These are phyloP conservation scores for Drosophila silvestris DNA, from an alignment of 2,888 invertebrate species.

Conservation along the genomic window DNA sequence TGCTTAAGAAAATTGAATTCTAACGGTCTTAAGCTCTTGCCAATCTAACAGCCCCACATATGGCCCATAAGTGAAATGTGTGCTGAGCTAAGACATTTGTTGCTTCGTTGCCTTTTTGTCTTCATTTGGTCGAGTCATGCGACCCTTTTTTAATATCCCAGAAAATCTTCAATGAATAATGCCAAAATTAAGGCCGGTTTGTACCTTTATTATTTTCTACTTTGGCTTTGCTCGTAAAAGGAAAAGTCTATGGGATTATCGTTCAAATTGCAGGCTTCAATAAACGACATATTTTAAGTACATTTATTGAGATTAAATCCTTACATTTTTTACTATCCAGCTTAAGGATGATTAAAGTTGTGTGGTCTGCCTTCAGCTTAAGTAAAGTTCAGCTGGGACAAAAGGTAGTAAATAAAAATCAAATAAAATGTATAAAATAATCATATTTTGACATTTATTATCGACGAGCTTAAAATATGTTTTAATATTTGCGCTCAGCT, in stretches of 20 bases:
- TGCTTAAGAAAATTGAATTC: conserved; percentile 11
- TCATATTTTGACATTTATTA: neutral
- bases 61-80: conserved; percentile 9
- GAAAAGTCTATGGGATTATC: conserved; percentile 61
- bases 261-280: conserved; percentile 40
- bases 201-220: conserved; percentile 50
- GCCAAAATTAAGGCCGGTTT: conserved; percentile 58
- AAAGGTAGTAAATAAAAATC: neutral
- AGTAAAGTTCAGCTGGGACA: neutral
- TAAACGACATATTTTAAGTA: conserved; percentile 33
- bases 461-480: neutral
- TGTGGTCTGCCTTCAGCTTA: neutral
- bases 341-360: conserved; percentile 27
- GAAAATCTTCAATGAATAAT: conserved; percentile 53
- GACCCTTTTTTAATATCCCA: conserved; percentile 62
- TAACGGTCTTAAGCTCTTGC: conserved; percentile 25
- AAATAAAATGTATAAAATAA: neutral
- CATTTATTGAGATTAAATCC: conserved; percentile 33
- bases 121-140: conserved; percentile 23
- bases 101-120: conserved; percentile 34
- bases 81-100: conserved; percentile 21
- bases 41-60: conserved; percentile 21
- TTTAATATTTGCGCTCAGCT: neutral
- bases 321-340: conserved; percentile 27
- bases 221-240: conserved; percentile 35